Evolutionary conservation across 2,888 invertebrate species (phyloP), one percentile per base, ranked within the genome.

Genomic region (Amphimallon solstitiale): DNA sequence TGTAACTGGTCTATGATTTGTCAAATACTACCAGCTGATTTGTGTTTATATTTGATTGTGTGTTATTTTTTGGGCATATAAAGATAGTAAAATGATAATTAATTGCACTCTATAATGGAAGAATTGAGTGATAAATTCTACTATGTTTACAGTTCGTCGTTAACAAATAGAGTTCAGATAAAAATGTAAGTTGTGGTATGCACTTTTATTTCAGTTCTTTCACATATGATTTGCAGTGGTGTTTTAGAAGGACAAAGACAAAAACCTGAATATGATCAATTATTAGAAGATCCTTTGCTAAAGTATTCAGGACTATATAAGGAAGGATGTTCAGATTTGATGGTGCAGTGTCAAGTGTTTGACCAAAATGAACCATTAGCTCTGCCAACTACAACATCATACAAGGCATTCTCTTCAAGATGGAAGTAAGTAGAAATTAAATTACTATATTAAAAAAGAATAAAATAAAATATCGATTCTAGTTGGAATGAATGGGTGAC

Each of bases 401-500:
- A 97, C 78, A 98, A 97, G 82, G 87, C 95, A 1, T 98, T 98
- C 78, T 91, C 91, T 17, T 93, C 92, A 62, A 85, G 97, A 75
- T 98, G 96, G 95, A 95, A 93, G 94, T 94, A 85, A 86, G 89
- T 85, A 48, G 43, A 21, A 38, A 19, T 56, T 29, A 19, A 10
- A 19, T 61, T 60, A 48, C 10, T 54, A 29, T 56, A 34, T 9
- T 49, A 60, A n/a, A 49, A 14, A 12, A 37, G 29, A 5, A 29
- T 38, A 37, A 56, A 38, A 35, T 51, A 15, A 52, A 23, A 63
- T 52, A 51, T 70, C 38, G 60, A 68, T 83, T 84, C 15, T 79
- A 97, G 96, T 79, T 98, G 98, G 98, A 98, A 97, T 80, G 97
- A 98, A 83, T 98, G 98, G 97, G 86, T 98, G 34, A 91, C 90